These are phyloP conservation scores for Trematomus loennbergii DNA, from an alignment of 2,113 vertebrate genomes.

Conservation along the genomic window DNA sequence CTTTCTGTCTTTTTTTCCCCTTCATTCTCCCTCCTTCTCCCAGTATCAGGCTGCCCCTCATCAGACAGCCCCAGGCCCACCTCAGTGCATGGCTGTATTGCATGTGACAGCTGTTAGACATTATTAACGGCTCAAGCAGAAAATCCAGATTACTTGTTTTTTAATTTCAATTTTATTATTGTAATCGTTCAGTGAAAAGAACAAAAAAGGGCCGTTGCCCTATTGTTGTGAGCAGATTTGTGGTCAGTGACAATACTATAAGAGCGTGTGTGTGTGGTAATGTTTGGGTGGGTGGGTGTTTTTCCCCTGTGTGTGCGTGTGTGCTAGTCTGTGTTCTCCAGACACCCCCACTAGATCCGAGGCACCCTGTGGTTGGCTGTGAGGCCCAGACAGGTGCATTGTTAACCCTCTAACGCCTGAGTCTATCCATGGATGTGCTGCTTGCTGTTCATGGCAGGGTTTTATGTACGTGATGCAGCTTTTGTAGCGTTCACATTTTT, in stretches of 20 bases:
- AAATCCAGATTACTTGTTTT: conserved; percentile 85
- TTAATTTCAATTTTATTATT: conserved; percentile 83
- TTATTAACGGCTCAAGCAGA: conserved; percentile 84
- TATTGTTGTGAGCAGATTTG: conserved; percentile 72
- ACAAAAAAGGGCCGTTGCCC: conserved; percentile 66
- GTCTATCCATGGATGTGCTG: conserved; percentile 53
- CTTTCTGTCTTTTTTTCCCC: neutral
- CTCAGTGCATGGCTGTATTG: conserved; percentile 62
- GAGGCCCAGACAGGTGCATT: conserved; percentile 80
- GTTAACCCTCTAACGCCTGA: conserved; percentile 77
- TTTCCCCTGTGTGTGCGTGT: conserved; percentile 32
- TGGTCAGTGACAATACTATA: conserved; percentile 61
- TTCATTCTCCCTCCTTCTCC: conserved; percentile 20
- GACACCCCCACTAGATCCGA: conserved; percentile 49
- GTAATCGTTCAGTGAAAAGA: conserved; percentile 73
- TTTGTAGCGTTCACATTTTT: conserved; percentile 9
- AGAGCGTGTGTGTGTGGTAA: conserved; percentile 40
- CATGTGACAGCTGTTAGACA: conserved; percentile 84
- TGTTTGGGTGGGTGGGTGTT: conserved; percentile 49
- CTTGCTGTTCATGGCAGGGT: conserved; percentile 10
- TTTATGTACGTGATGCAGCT: conserved; percentile 6
- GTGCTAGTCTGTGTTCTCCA: conserved; percentile 37
- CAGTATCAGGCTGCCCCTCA: conserved; percentile 68
- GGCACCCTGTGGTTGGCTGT: conserved; percentile 75
- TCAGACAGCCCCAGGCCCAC: conserved; percentile 75